These are phyloP conservation scores for Stegastes partitus DNA, from an alignment of 2,113 vertebrate species.

Conservation along the genomic window DNA sequence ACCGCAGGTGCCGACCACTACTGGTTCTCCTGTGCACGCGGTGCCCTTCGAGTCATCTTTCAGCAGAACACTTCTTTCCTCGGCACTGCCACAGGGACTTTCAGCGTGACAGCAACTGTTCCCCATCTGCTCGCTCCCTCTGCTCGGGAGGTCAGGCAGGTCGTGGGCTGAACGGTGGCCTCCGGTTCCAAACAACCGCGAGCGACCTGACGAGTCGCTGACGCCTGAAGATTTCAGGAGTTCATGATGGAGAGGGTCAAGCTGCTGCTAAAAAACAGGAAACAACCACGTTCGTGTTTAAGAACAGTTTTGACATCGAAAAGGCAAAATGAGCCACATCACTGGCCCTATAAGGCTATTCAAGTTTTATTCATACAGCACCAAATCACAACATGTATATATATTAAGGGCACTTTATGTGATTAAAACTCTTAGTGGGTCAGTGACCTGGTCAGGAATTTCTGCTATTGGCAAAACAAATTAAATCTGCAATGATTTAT, in stretches of 20 bases:
- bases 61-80: constrained; percentile 79
- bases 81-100: constrained; percentile 66
- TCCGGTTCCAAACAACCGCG: constrained; percentile 13
- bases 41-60: constrained; percentile 50
- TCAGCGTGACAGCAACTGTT: constrained; percentile 72
- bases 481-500: no score
- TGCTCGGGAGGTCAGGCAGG: constrained; percentile 34
- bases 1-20: constrained; percentile 32
- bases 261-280: constrained; percentile 29
- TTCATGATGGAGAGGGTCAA: constrained; percentile 52
- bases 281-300: background rate
- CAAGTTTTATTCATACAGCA: no score
- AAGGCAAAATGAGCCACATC: background rate
- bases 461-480: no score
- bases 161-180: constrained; percentile 26
- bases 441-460: no score
- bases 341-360: background rate
- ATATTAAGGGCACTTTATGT: no score
- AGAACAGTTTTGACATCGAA: background rate
- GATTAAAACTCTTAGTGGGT: background rate
- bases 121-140: constrained; percentile 80
- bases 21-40: constrained; percentile 15
- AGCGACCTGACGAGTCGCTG: constrained; percentile 54
- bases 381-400: no score
- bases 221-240: constrained; percentile 46